Evolutionary conservation across 2,113 vertebrate species (phyloP).

Genomic region (Sylvietta virens): DNA sequence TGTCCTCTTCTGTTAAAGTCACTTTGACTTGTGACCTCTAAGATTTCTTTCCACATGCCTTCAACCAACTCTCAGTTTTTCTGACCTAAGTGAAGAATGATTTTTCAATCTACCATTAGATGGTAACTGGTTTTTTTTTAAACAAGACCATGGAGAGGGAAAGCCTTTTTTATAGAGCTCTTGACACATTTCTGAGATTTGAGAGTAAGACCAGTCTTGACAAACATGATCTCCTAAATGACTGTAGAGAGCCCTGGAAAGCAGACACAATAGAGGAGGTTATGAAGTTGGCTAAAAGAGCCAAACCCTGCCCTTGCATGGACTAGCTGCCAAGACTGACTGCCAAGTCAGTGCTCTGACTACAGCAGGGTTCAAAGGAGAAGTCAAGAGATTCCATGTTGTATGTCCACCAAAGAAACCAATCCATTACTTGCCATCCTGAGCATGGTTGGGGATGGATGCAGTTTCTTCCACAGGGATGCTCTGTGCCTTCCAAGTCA

Average conservation of each 20-base stretch:
- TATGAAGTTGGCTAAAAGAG: neutral
- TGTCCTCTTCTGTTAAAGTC: neutral
- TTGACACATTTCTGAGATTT: neutral
- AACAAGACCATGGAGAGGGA: neutral
- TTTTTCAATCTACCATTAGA: neutral
- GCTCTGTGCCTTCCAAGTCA: neutral
- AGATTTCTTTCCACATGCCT: neutral
- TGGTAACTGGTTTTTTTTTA: neutral
- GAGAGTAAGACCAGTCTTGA: neutral
- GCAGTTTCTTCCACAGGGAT: neutral
- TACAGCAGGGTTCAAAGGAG: neutral
- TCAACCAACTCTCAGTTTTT: neutral
- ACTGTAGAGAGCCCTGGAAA: neutral
- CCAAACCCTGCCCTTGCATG: neutral
- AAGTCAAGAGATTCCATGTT: neutral
- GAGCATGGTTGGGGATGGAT: neutral
- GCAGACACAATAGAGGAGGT: neutral
- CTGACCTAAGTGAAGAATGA: neutral
- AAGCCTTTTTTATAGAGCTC: neutral
- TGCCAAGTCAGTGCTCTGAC: neutral
- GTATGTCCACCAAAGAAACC: neutral
- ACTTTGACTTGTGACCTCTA: neutral
- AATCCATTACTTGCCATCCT: neutral
- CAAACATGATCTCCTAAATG: neutral
- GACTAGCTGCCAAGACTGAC: neutral